Percentiles rank a stretch among this genome's conserved stretches.
Conservation (phyloP, 2,888 invertebrate species). For the Pandemis heparana region DNA sequence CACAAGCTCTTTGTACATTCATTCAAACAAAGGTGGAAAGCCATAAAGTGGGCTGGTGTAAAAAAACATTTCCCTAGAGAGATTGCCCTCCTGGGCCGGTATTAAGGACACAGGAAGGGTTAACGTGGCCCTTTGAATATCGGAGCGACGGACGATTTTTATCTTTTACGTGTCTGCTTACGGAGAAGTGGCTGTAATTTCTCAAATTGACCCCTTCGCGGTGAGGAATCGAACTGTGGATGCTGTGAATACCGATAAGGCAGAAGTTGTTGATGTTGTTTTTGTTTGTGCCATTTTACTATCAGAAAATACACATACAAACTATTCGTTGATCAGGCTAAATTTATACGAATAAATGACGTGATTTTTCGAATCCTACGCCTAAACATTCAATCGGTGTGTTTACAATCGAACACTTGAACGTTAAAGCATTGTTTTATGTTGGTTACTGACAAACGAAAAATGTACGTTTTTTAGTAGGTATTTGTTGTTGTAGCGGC, state of each 20-base stretch:
- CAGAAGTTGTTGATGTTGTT: slow-evolving; percentile 11
- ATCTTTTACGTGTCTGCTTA: slow-evolving; percentile 43
- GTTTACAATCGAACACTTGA: too few relatives aligned
- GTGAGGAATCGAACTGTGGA: slow-evolving; percentile 8
- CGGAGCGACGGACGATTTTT: slow-evolving; percentile 44
- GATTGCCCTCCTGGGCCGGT: slow-evolving; percentile 43
- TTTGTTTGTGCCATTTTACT: background rate
- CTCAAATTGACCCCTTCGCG: slow-evolving; percentile 26
- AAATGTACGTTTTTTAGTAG: too few relatives aligned
- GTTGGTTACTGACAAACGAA: too few relatives aligned
- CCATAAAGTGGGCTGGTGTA: slow-evolving; percentile 33
- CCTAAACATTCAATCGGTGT: too few relatives aligned
- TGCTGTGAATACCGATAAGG: slow-evolving; percentile 27
- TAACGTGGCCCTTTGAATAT: slow-evolving; percentile 44
- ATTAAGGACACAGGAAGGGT: slow-evolving; percentile 44
- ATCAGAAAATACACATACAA: too few relatives aligned
- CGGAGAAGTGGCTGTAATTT: slow-evolving; percentile 24
- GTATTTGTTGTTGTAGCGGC: too few relatives aligned
- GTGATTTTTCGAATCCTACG: too few relatives aligned
- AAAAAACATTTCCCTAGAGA: slow-evolving; percentile 41
- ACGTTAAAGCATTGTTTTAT: too few relatives aligned
- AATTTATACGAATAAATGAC: too few relatives aligned
- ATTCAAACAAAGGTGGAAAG: slow-evolving; percentile 31
- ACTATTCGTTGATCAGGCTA: too few relatives aligned
- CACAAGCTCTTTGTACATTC: background rate